phyloP scores from a whole-genome alignment of 1,140 invertebrate species.

The Temnothorax longispinosus region DNA sequence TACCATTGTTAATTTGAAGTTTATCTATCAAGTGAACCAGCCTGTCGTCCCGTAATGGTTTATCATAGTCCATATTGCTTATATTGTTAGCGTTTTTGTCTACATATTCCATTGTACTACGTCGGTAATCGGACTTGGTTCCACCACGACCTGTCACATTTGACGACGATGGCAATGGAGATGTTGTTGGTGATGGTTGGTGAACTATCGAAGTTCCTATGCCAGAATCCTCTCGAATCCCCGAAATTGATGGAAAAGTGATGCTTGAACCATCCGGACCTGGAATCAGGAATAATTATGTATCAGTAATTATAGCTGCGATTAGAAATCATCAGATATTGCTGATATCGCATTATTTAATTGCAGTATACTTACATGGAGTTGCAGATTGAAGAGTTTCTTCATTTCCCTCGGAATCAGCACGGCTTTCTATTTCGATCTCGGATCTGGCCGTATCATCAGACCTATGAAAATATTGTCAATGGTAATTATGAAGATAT shows the following conservation, averaged over 20 bases:
- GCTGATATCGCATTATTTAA: neutral
- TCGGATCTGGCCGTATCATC: conserved; percentile 91
- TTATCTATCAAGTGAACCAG: conserved; percentile 81
- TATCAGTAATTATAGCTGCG: neutral
- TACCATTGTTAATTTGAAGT: conserved; percentile 79
- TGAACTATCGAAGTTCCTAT: conserved; percentile 66
- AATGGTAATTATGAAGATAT: neutral
- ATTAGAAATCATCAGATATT: neutral
- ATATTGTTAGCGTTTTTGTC: conserved; percentile 86
- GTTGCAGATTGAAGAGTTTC: conserved; percentile 80
- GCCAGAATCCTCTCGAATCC: conserved; percentile 81
- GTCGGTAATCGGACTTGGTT: conserved; percentile 80
- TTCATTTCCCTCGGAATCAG: conserved; percentile 84
- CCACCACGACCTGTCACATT: conserved; percentile 82
- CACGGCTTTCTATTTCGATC: conserved; percentile 86
- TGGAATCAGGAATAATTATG: conserved; percentile 1
- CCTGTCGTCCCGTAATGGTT: conserved; percentile 76
- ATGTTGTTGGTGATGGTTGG: conserved; percentile 75
- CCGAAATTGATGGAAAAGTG: conserved; percentile 36
- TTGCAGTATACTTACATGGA: conserved; percentile 73
- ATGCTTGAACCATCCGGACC: conserved; percentile 37
- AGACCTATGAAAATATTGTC: conserved; percentile 84
- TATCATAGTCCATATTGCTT: conserved; percentile 71
- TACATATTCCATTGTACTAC: conserved; percentile 84
- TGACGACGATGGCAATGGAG: conserved; percentile 73